These are phyloP conservation scores for Channallabes apus DNA, from an alignment of 2,797 vertebrate species.

Conservation along the genomic window DNA sequence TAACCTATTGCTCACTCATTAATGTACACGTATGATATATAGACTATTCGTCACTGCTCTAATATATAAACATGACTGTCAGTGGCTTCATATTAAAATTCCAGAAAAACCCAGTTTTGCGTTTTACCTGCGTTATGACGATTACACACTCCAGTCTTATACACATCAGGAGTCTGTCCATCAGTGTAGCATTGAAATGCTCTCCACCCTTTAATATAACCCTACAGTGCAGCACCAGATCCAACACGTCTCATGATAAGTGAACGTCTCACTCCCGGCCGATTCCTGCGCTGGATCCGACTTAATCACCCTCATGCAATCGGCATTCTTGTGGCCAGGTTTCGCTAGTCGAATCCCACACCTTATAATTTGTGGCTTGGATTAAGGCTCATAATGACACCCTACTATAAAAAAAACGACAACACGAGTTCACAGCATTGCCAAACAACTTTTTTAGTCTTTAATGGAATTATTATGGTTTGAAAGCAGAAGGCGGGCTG, in stretches of 20 bases:
- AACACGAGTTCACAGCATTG: constrained; percentile 35
- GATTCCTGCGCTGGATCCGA: not conserved
- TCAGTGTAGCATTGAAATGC: not conserved
- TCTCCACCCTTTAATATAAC: not conserved
- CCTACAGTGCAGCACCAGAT: not conserved
- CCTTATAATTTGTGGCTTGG: constrained; percentile 62
- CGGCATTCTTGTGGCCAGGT: constrained; percentile 27
- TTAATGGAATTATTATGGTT: constrained; percentile 44
- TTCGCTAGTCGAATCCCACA: constrained; percentile 56
- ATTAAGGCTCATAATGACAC: constrained; percentile 59
- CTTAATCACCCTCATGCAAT: not conserved
- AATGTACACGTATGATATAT: not conserved
- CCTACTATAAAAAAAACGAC: constrained; percentile 37
- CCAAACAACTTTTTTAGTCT: constrained; percentile 53
- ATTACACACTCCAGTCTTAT: not conserved
- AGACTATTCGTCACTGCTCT: not conserved
- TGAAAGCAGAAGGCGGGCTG: not conserved
- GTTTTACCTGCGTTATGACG: not conserved
- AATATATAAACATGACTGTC: not conserved
- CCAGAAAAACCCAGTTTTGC: not conserved
- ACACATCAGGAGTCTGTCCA: no score
- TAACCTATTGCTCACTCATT: not conserved
- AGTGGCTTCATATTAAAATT: not conserved
- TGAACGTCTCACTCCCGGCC: not conserved
- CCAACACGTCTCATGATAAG: not conserved